Evolutionary conservation across 2,113 vertebrate genomes (phyloP).

Genomic region (Ornithorhynchus anatinus): DNA sequence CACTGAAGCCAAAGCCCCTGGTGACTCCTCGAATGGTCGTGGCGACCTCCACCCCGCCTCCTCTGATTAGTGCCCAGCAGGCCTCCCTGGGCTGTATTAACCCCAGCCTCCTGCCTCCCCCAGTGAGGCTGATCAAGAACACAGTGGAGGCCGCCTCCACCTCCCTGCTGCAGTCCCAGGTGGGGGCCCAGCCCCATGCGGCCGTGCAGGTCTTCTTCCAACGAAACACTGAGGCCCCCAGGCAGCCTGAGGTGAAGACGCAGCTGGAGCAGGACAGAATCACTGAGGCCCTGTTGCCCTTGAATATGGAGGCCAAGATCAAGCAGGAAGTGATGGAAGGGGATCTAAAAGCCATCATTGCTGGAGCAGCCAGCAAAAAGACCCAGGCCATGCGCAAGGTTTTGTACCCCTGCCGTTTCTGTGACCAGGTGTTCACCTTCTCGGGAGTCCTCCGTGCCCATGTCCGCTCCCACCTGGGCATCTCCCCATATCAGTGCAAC

Average conservation of each 20-base stretch:
- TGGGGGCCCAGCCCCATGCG: slow-evolving; percentile 58
- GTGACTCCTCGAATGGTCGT: slow-evolving; percentile 86
- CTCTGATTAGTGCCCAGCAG: slow-evolving; percentile 89
- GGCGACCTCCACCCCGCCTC: slow-evolving; percentile 85
- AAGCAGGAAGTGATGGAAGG: slow-evolving; percentile 85
- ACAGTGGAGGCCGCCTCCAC: slow-evolving; percentile 72
- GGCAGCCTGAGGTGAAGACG: slow-evolving; percentile 71
- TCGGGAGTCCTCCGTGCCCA: slow-evolving; percentile 91
- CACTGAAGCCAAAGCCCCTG: slow-evolving; percentile 92
- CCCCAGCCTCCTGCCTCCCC: slow-evolving; percentile 86
- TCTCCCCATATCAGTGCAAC: slow-evolving; percentile 94
- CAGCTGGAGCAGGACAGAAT: slow-evolving; percentile 82
- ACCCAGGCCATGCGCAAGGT: slow-evolving; percentile 77
- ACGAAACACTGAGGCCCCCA: slow-evolving; percentile 62
- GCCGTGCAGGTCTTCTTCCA: slow-evolving; percentile 62
- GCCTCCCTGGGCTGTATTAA: slow-evolving; percentile 91
- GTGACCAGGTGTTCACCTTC: slow-evolving; percentile 91
- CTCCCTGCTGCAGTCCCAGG: slow-evolving; percentile 58
- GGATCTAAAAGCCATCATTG: slow-evolving; percentile 77
- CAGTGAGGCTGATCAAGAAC: slow-evolving; percentile 77
- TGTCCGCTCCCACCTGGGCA: slow-evolving; percentile 92
- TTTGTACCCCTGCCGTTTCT: slow-evolving; percentile 90
- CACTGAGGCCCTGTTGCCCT: slow-evolving; percentile 78
- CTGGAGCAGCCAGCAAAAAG: slow-evolving; percentile 72
- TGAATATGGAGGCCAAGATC: slow-evolving; percentile 77